Percentiles rank a stretch among this genome's conserved stretches.
phyloP scores from a whole-genome alignment of 2,797 vertebrate species.

The Neostethus bicornis region DNA sequence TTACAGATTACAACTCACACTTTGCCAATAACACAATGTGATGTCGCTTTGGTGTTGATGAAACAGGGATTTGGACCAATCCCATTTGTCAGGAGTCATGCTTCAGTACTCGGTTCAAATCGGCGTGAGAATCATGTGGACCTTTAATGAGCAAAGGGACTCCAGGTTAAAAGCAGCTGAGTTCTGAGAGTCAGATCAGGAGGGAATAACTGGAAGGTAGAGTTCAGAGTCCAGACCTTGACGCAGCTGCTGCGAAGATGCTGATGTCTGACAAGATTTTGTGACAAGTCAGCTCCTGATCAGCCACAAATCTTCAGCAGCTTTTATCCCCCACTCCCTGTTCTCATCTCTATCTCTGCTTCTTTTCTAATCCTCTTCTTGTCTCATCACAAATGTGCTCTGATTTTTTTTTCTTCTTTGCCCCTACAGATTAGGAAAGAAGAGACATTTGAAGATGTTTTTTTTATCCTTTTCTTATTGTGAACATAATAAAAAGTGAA shows the following conservation, averaged over 20 bases:
- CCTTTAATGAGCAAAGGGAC: not conserved
- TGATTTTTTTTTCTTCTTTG: slow-evolving; percentile 14
- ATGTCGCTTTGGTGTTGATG: slow-evolving; percentile 49
- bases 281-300: slow-evolving; percentile 22
- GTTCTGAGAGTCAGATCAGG: slow-evolving; percentile 1
- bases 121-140: slow-evolving; percentile 5
- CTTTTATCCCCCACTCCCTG: not conserved
- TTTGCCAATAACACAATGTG: slow-evolving; percentile 52
- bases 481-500: not conserved
- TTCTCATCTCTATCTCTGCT: slow-evolving; percentile 21
- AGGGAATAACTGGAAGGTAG: slow-evolving; percentile 7
- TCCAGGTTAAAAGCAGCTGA: not conserved
- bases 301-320: slow-evolving; percentile 10
- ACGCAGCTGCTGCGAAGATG: not conserved
- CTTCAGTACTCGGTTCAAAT: slow-evolving; percentile 27
- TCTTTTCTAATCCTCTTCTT: slow-evolving; percentile 43
- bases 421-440: not conserved
- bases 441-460: not conserved
- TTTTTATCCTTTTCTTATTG: not conserved
- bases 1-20: slow-evolving; percentile 54
- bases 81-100: slow-evolving; percentile 57
- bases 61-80: slow-evolving; percentile 56
- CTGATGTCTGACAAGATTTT: slow-evolving; percentile 14
- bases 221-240: slow-evolving; percentile 15
- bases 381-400: slow-evolving; percentile 24